phyloP scores from a whole-genome alignment of 2,888 invertebrate species.

The Drosophila lacicola region DNA sequence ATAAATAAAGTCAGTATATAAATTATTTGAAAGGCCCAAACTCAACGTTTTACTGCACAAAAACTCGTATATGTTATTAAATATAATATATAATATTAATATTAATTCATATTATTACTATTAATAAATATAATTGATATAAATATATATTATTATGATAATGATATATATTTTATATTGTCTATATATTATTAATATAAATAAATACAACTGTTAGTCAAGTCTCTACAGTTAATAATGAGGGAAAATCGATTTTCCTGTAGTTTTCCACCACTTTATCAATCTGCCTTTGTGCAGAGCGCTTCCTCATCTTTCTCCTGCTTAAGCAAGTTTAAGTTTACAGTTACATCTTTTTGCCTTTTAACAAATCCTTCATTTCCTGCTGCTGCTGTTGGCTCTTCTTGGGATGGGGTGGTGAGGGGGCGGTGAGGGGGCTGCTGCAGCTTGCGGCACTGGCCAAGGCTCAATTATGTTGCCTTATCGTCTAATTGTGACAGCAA shows the following conservation, averaged over 20 bases:
- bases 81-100: no score
- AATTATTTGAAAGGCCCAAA: no score
- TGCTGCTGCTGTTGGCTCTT: constrained; percentile 17
- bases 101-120: no score
- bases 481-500: constrained; percentile 66
- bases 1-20: no score
- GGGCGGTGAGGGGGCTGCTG: not conserved
- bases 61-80: no score
- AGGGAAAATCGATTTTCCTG: not conserved
- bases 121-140: no score
- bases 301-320: constrained; percentile 14
- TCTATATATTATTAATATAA: no score
- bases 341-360: not conserved
- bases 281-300: constrained; percentile 2
- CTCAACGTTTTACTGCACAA: no score
- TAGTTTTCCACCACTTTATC: constrained; percentile 4
- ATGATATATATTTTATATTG: no score
- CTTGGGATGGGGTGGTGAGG: no score
- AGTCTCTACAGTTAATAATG: not conserved
- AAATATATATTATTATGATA: no score
- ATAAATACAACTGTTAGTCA: not conserved
- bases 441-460: not conserved
- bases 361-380: constrained; percentile 57
- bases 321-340: constrained; percentile 8
- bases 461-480: constrained; percentile 64